Conservation (phyloP, 2,888 invertebrate genomes). For the Lycophotia porphyrea region DNA sequence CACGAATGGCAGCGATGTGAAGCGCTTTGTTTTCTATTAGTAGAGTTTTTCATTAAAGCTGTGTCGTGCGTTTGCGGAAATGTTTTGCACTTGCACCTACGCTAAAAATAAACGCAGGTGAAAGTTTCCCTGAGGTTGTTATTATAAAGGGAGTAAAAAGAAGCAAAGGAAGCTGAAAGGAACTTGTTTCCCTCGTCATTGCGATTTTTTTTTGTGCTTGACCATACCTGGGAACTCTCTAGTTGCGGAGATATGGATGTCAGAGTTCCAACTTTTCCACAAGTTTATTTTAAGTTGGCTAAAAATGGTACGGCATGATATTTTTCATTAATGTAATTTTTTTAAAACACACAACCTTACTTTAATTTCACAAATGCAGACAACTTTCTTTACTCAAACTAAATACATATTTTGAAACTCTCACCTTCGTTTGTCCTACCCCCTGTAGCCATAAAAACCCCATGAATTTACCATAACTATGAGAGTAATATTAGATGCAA, state of each 20-base stretch:
- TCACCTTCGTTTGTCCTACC: slow-evolving; percentile 37
- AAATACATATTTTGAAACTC: slow-evolving; percentile 39
- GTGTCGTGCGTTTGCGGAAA: background rate
- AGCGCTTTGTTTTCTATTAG: slow-evolving; percentile 28
- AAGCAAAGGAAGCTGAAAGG: too few relatives aligned
- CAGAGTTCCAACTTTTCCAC: too few relatives aligned
- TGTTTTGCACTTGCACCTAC: background rate
- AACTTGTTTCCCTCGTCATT: too few relatives aligned
- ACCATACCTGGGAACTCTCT: too few relatives aligned
- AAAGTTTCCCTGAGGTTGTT: background rate
- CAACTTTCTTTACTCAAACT: slow-evolving; percentile 27
- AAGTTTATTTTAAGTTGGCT: too few relatives aligned
- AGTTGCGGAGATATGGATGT: too few relatives aligned
- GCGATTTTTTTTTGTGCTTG: too few relatives aligned
- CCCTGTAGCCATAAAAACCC: slow-evolving; percentile 34
- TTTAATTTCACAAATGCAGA: slow-evolving; percentile 7
- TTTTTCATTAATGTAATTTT: too few relatives aligned
- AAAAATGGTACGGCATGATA: too few relatives aligned
- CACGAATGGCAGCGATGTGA: slow-evolving; percentile 18
- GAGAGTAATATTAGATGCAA: slow-evolving; percentile 9
- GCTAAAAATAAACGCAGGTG: background rate
- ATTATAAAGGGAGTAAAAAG: too few relatives aligned
- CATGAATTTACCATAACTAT: slow-evolving; percentile 45
- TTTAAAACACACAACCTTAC: background rate
- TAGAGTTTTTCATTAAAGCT: slow-evolving; percentile 24